phyloP scores from a whole-genome alignment of 2,888 invertebrate genomes.

The Ichneumoninae sp. region DNA sequence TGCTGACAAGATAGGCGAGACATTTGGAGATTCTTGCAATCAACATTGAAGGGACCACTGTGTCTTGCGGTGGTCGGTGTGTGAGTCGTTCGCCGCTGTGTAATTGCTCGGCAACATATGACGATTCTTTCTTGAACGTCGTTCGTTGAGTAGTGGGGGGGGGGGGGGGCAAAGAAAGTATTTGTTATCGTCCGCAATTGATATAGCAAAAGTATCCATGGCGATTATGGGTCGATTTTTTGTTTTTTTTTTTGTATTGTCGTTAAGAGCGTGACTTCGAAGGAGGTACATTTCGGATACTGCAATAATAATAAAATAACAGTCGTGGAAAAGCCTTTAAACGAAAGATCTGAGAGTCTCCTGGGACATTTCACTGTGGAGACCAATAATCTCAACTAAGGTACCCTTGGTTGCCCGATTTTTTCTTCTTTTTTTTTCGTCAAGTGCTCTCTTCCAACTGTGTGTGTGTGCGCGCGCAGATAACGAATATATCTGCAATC shows the following conservation, averaged over 20 bases:
- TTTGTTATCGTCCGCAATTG: slow-evolving; percentile 19
- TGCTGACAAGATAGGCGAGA: not conserved
- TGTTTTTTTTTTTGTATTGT: not conserved
- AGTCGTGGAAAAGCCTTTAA: not conserved
- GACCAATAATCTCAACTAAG: slow-evolving; percentile 22
- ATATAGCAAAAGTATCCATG: not conserved
- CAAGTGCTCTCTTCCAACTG: slow-evolving; percentile 57
- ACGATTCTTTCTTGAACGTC: slow-evolving; percentile 3
- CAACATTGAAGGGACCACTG: not conserved
- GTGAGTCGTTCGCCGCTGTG: not conserved
- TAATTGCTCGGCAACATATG: not conserved
- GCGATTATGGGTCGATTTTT: not conserved
- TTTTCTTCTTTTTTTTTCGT: slow-evolving; percentile 2
- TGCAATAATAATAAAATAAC: slow-evolving; percentile 5
- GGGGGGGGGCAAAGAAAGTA: slow-evolving; percentile 2
- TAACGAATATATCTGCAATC: slow-evolving; percentile 52
- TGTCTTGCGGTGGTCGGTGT: not conserved
- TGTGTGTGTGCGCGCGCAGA: slow-evolving; percentile 45
- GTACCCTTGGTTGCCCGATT: slow-evolving; percentile 54
- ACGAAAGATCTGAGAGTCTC: not conserved
- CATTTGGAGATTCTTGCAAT: not conserved
- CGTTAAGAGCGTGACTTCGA: not conserved
- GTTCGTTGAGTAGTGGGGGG: not conserved
- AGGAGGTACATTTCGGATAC: not conserved
- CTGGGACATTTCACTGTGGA: not conserved